These are phyloP conservation scores for Synaphobranchus kaupii DNA, from an alignment of 2,797 vertebrate genomes.

Conservation along the genomic window DNA sequence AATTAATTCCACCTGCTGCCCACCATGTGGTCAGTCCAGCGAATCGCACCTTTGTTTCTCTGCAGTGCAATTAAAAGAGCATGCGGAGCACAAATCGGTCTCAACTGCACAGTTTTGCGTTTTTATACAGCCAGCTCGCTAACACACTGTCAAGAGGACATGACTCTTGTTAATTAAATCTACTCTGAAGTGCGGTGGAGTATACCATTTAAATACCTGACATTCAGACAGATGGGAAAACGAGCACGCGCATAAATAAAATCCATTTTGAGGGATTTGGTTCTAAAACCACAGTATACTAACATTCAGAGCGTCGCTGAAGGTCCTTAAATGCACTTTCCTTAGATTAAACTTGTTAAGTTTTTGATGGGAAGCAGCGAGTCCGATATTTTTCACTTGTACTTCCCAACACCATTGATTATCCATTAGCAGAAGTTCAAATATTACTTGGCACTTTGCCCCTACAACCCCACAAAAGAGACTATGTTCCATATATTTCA, in stretches of 20 bases:
- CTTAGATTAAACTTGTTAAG: not conserved
- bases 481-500: not conserved
- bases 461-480: not conserved
- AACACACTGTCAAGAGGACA: not conserved
- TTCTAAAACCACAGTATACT: not conserved
- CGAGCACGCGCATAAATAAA: not conserved
- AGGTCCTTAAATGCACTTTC: not conserved
- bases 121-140: not conserved
- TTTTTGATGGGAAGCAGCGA: not conserved
- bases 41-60: not conserved
- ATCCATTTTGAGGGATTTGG: not conserved
- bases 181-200: not conserved
- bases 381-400: not conserved
- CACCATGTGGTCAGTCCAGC: slow-evolving; percentile 19
- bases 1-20: slow-evolving; percentile 22
- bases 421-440: slow-evolving; percentile 16
- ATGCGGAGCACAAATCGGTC: not conserved
- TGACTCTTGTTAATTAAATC: not conserved
- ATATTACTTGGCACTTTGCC: not conserved
- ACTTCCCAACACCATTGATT: slow-evolving; percentile 1
- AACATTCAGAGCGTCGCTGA: not conserved
- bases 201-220: not conserved
- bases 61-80: slow-evolving; percentile 6
- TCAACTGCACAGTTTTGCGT: not conserved
- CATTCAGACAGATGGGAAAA: not conserved